These are phyloP conservation scores for Trichechus manatus DNA, from an alignment of 2,113 vertebrate species.

Conservation along the genomic window DNA sequence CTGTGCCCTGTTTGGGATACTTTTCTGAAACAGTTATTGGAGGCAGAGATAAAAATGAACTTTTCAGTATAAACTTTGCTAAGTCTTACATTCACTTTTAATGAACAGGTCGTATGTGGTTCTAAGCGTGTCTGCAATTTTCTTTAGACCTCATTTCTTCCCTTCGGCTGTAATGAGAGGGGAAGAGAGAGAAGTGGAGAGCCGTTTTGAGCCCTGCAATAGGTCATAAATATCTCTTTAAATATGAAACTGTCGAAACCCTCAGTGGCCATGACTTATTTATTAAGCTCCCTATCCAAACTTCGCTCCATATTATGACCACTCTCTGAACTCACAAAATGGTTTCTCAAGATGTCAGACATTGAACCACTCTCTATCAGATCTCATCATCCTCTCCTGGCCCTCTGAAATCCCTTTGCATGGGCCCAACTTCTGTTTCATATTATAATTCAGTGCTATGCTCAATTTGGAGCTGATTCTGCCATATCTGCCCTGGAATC, in stretches of 20 bases:
- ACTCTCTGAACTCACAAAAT: conserved; percentile 63
- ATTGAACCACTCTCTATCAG: background rate
- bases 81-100: conserved; percentile 72
- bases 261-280: conserved; percentile 74
- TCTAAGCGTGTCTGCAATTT: conserved; percentile 59
- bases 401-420: background rate
- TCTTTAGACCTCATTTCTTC: conserved; percentile 62
- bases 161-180: conserved; percentile 63
- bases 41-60: conserved; percentile 71
- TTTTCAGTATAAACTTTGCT: conserved; percentile 66
- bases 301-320: conserved; percentile 19
- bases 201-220: conserved; percentile 24
- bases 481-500: background rate
- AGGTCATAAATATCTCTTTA: conserved; percentile 80
- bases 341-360: conserved; percentile 32
- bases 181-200: conserved; percentile 6
- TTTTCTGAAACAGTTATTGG: conserved; percentile 12
- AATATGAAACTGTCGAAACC: conserved; percentile 73
- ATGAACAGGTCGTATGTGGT: conserved; percentile 63
- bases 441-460: background rate
- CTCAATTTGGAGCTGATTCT: background rate
- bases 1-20: background rate
- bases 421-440: background rate
- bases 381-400: background rate
- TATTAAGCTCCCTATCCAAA: conserved; percentile 58